Evolutionary conservation across 2,888 invertebrate species (phyloP).

Genomic region (Lasioglossum villosulum): DNA sequence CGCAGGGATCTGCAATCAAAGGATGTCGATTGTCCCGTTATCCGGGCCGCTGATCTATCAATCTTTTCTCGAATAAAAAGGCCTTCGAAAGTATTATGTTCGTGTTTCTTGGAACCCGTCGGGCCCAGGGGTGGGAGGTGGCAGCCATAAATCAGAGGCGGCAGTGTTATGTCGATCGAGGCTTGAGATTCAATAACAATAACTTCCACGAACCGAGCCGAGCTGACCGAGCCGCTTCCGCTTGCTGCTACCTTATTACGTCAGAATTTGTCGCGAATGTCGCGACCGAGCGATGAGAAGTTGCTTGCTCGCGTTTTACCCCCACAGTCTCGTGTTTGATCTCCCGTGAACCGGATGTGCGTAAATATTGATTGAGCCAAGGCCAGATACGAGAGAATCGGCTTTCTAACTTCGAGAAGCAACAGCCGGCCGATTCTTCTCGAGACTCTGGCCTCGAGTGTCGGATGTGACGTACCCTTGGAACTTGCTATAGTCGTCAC

Average conservation of each 20-base stretch:
- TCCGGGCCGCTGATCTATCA: neutral
- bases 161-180: neutral
- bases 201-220: neutral
- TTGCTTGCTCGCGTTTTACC: constrained; percentile 3
- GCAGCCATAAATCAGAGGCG: neutral
- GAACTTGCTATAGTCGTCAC: constrained; percentile 31
- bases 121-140: too few relatives aligned
- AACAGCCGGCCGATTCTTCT: constrained; percentile 63
- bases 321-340: constrained; percentile 40
- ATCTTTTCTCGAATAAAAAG: neutral
- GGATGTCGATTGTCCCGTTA: neutral
- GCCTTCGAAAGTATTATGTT: neutral
- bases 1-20: neutral
- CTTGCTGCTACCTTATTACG: constrained; percentile 33
- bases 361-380: constrained; percentile 68
- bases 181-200: neutral
- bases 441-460: constrained; percentile 57
- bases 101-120: neutral
- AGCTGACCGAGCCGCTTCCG: constrained; percentile 6
- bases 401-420: constrained; percentile 73
- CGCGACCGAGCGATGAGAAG: neutral
- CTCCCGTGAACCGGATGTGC: constrained; percentile 59
- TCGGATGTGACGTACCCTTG: constrained; percentile 72
- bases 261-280: constrained; percentile 31
- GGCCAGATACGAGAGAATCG: constrained; percentile 63